Evolutionary conservation across 2,797 vertebrate species (phyloP), one percentile per base, ranked within the genome.

Genomic region (Tachyglossus aculeatus): DNA sequence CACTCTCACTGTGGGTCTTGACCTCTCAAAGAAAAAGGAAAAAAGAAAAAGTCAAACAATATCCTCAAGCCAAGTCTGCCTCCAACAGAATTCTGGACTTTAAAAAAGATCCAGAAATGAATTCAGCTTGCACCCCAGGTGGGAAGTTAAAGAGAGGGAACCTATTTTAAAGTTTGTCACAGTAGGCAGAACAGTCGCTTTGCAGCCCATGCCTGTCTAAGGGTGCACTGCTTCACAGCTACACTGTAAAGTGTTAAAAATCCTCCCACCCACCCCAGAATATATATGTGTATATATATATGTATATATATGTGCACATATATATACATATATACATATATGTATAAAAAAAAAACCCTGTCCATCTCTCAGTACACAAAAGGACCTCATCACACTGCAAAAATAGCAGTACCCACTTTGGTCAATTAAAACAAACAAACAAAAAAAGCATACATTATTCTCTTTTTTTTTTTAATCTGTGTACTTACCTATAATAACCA

Each of bases 331-430:
- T 74, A 67, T 54, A 39, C 25, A 52, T 37, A 74, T 62, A 71
- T 59, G 62, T 72, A 73, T 89, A 94, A 90, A 93, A 90, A 93
- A 94, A 91, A 88, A 91, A 90, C 93, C 91, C 91, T 95, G 89
- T 94, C 93, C 91, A 89, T 95, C 93, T 93, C 89, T 95, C 94
- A 92, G 93, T 94, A 95, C 94, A 95, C 94, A 92, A 94, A 95
- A 96, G 92, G 95, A 97, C 95, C 96, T 96, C 94, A 95, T 95
- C 94, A 94, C 92, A 96, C 96, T 98, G 98, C 96, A 96, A 95
- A 96, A 95, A 97, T 94, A 96, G 96, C 97, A 97, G 96, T 96
- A 95, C 95, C 96, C 97, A 96, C 96, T 98, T 98, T 98, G 97
- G 97, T 98, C 96, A 94, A 96, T 95, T 93, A 95, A 96, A 94